phyloP scores from a whole-genome alignment of 2,888 invertebrate genomes.

The Lepidocyrtinus sp. region DNA sequence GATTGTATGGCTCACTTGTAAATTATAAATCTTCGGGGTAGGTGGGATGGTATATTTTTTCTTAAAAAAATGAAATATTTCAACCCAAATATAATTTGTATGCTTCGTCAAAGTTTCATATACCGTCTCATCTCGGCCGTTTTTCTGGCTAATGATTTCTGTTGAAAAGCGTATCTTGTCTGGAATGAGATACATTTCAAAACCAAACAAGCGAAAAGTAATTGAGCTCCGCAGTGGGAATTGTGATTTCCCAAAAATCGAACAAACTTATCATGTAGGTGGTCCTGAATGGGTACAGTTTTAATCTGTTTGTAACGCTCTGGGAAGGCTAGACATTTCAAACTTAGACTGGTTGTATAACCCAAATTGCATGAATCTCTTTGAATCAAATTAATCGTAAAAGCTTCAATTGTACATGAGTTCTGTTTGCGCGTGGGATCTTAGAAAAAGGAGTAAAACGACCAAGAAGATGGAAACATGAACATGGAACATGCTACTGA shows the following conservation, averaged over 20 bases:
- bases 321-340: slow-evolving; percentile 37
- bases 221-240: too few species aligned
- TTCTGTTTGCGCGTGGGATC: too few species aligned
- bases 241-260: slow-evolving; percentile 8
- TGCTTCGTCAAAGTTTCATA: neutral
- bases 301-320: slow-evolving; percentile 49
- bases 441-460: too few species aligned
- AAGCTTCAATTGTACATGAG: too few species aligned
- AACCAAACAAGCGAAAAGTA: neutral
- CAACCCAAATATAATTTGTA: neutral
- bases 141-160: slow-evolving; percentile 38
- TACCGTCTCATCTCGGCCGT: neutral
- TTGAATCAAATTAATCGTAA: too few species aligned
- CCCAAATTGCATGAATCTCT: too few species aligned
- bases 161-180: slow-evolving; percentile 35
- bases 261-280: neutral
- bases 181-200: neutral
- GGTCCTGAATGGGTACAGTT: slow-evolving; percentile 36
- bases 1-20: neutral
- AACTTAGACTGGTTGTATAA: too few species aligned
- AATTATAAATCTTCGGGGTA: neutral
- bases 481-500: too few species aligned
- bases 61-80: neutral
- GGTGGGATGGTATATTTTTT: neutral
- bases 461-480: too few species aligned